phyloP scores from a whole-genome alignment of 2,888 invertebrate species.

The Morpho deidamia region DNA sequence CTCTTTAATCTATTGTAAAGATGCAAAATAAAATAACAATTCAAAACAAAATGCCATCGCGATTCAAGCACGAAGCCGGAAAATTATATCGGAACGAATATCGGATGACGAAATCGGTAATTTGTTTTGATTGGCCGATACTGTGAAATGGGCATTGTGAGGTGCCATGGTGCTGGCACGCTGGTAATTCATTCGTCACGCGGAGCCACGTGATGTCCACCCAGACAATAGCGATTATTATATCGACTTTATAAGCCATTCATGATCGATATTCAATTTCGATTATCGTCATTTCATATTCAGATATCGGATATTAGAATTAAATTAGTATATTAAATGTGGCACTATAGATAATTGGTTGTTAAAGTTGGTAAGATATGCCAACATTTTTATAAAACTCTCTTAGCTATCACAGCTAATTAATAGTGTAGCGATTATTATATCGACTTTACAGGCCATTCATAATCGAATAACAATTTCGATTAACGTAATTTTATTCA shows the following conservation, averaged over 20 bases:
- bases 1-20: background rate
- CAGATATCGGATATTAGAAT: background rate
- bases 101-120: constrained; percentile 62
- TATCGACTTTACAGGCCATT: constrained; percentile 6
- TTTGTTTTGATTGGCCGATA: constrained; percentile 61
- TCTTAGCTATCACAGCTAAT: no score
- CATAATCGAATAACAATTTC: background rate
- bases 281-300: background rate
- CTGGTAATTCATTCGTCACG: constrained; percentile 57
- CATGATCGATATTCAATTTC: background rate
- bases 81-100: constrained; percentile 73
- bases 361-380: no score
- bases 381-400: no score
- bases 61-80: constrained; percentile 44
- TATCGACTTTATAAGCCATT: constrained; percentile 6
- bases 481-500: background rate
- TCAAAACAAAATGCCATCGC: constrained; percentile 18
- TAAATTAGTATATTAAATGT: background rate
- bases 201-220: constrained; percentile 38
- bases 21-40: background rate
- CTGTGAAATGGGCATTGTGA: constrained; percentile 59
- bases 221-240: constrained; percentile 17
- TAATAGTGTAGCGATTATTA: constrained; percentile 9
- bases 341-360: background rate
- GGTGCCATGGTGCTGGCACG: constrained; percentile 28